A percentile compares a stretch with the other conserved stretches of the same genome.
Conservation (phyloP, 2,113 vertebrate genomes). For the Pipra filicauda region DNA sequence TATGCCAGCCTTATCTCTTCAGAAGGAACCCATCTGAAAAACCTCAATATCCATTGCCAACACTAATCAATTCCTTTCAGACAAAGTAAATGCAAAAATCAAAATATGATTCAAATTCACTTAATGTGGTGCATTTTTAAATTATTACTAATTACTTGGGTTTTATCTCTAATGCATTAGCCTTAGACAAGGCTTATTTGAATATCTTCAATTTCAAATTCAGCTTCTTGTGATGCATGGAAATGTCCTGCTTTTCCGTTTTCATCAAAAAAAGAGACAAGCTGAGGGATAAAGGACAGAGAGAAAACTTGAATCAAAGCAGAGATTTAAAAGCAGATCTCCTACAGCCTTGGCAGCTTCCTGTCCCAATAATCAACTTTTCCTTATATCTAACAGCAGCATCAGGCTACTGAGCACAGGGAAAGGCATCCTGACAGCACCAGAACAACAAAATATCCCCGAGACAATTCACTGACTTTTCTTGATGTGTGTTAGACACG, state of each 20-base stretch:
- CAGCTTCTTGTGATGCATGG: not conserved
- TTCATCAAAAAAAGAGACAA: not conserved
- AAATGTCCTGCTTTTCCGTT: not conserved
- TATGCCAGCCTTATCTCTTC: not conserved
- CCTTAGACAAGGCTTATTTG: not conserved
- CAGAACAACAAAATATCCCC: not conserved
- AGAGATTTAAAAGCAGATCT: not conserved
- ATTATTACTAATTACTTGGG: not conserved
- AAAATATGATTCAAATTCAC: not conserved
- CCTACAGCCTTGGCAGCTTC: not conserved
- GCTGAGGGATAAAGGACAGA: not conserved
- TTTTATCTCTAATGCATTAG: not conserved
- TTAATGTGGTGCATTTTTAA: not conserved
- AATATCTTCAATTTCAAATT: not conserved
- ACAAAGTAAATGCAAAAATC: not conserved
- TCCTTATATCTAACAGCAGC: not conserved
- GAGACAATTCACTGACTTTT: not conserved
- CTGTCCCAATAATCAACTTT: not conserved
- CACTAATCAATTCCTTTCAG: not conserved
- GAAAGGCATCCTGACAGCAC: not conserved
- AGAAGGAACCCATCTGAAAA: not conserved
- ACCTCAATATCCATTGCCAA: not conserved
- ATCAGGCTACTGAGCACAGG: not conserved
- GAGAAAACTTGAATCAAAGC: not conserved
- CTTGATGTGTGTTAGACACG: not conserved